Conservation (phyloP, 2,797 vertebrate species). For the Furcifer pardalis region DNA sequence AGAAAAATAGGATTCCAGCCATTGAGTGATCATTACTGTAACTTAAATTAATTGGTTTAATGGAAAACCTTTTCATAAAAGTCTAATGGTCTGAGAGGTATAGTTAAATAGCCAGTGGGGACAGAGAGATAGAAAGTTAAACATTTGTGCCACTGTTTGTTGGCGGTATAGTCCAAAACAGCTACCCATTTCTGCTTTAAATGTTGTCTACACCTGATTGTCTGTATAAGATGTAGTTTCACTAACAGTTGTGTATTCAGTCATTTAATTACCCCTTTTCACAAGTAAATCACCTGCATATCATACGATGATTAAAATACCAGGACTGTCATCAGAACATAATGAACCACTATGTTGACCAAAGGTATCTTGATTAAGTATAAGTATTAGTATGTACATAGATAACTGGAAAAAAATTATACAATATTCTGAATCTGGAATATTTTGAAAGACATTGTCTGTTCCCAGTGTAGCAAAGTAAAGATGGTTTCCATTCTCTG, state of each 20-base stretch:
- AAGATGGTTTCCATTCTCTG: neutral
- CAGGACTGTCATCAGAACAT: neutral
- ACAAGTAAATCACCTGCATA: neutral
- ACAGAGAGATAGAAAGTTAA: neutral
- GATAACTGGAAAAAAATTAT: no score
- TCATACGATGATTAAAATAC: neutral
- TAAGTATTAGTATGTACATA: neutral
- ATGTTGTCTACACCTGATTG: neutral
- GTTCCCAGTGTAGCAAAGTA: neutral
- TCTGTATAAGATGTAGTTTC: neutral
- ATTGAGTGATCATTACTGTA: neutral
- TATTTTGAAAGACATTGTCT: no score
- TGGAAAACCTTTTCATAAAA: neutral
- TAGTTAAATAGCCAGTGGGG: neutral
- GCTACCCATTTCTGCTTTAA: neutral
- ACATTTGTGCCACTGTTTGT: neutral
- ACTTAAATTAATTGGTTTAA: conserved; percentile 16
- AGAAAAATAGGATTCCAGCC: no score
- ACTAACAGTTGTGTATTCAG: neutral
- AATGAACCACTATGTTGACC: neutral
- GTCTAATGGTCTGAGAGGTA: neutral
- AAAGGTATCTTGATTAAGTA: neutral
- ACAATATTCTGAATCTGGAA: no score
- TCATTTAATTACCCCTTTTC: neutral
- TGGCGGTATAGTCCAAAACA: neutral